Conservation (phyloP, 1,140 invertebrate genomes). For the Trialeurodes vaporariorum region DNA sequence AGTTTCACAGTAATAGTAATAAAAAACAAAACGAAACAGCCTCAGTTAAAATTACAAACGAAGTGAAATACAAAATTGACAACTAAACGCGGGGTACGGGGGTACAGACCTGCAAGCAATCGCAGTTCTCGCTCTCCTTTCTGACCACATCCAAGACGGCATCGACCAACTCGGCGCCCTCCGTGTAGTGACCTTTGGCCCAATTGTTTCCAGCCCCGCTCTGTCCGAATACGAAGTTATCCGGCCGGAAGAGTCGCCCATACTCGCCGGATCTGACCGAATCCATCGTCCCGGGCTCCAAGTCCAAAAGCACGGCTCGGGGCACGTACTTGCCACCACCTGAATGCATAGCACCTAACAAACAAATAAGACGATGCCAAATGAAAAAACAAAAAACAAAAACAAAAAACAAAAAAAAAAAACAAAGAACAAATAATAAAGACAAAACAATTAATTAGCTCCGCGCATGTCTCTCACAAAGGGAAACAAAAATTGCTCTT, state of each 20-base stretch:
- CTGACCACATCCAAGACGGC: slow-evolving; percentile 65
- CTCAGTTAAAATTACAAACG: too few relatives aligned
- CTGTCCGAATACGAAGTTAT: slow-evolving; percentile 58
- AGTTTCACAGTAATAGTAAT: too few relatives aligned
- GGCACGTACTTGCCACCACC: slow-evolving; percentile 32
- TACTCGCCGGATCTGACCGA: slow-evolving; percentile 55
- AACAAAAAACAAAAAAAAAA: too few relatives aligned
- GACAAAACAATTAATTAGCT: neutral
- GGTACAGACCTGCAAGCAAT: slow-evolving; percentile 48
- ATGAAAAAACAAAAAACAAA: neutral
- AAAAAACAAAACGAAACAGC: too few relatives aligned
- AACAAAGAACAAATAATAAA: too few relatives aligned
- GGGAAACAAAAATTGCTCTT: too few relatives aligned
- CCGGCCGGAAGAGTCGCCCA: slow-evolving; percentile 59
- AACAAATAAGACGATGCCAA: neutral
- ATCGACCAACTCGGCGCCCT: slow-evolving; percentile 64
- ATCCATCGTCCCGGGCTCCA: slow-evolving; percentile 66
- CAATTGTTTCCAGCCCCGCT: slow-evolving; percentile 58
- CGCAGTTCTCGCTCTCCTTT: slow-evolving; percentile 60
- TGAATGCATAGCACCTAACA: slow-evolving; percentile 7
- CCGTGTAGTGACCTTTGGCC: slow-evolving; percentile 70
- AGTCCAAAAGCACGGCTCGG: slow-evolving; percentile 57
- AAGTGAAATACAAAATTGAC: too few relatives aligned
- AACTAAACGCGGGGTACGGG: too few relatives aligned
- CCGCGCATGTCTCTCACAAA: too few relatives aligned